Evolutionary conservation across 1,140 invertebrate species (phyloP).

Genomic region (Ladona fulva): DNA sequence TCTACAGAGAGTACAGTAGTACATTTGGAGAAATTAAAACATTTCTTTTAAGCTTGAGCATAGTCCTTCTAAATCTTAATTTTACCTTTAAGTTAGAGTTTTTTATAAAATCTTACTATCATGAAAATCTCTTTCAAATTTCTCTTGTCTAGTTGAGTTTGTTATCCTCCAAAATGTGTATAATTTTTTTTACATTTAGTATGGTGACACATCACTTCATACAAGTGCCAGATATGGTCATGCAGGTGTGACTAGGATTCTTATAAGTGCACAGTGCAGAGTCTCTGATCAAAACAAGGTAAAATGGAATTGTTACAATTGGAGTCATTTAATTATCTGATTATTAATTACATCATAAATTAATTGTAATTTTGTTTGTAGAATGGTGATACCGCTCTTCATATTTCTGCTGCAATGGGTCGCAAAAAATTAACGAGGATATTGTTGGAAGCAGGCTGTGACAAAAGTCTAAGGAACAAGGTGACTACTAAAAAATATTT

Average conservation of each 20-base stretch:
- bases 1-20: no score
- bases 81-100: no score
- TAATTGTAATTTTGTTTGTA: constrained; percentile 30
- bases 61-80: no score
- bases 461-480: constrained; percentile 72
- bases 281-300: constrained; percentile 88
- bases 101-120: no score
- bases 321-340: constrained; percentile 20
- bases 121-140: no score
- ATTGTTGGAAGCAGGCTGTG: constrained; percentile 75
- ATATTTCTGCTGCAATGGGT: constrained; percentile 90
- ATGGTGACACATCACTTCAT: constrained; percentile 92
- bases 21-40: no score
- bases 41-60: no score
- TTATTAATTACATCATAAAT: not conserved
- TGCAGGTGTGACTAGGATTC: constrained; percentile 87
- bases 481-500: constrained; percentile 29
- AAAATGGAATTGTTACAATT: constrained; percentile 12
- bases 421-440: constrained; percentile 85
- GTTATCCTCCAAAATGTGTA: no score
- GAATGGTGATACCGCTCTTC: constrained; percentile 90
- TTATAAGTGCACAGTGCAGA: constrained; percentile 79
- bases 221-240: constrained; percentile 92
- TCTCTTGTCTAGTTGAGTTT: no score
- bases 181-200: constrained; percentile 46